Percentiles rank a stretch among this genome's conserved stretches.
Evolutionary conservation across 2,888 invertebrate genomes (phyloP).

Genomic region (Daptonema setosum): DNA sequence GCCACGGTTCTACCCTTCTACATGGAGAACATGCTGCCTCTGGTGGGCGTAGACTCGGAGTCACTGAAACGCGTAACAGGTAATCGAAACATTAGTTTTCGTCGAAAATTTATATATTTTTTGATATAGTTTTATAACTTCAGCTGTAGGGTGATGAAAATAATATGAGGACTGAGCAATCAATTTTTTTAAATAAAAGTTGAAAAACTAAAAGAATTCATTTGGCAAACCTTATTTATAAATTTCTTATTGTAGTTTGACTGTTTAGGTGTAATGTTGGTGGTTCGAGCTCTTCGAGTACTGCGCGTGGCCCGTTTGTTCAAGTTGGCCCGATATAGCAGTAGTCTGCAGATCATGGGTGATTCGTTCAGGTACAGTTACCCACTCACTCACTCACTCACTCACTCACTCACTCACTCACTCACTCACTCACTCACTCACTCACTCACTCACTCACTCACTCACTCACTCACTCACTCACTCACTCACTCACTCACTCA

Average conservation of each 20-base stretch:
- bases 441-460: too few species aligned
- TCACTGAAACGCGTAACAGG: not conserved
- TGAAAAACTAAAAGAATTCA: too few species aligned
- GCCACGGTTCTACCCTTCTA: slow-evolving; percentile 16
- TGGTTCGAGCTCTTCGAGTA: slow-evolving; percentile 22
- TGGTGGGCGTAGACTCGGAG: slow-evolving; percentile 11
- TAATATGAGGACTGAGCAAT: too few species aligned
- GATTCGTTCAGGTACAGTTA: slow-evolving; percentile 10
- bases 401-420: too few species aligned
- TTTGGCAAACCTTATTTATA: too few species aligned
- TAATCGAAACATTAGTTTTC: not conserved
- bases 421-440: too few species aligned
- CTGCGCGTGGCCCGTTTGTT: slow-evolving; percentile 24
- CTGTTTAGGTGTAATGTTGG: slow-evolving; percentile 21
- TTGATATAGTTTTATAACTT: not conserved
- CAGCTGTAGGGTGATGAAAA: not conserved
- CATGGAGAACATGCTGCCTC: slow-evolving; percentile 12
- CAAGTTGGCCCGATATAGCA: slow-evolving; percentile 23
- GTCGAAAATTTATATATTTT: not conserved
- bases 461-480: too few species aligned
- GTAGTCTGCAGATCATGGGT: slow-evolving; percentile 23
- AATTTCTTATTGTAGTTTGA: not conserved
- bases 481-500: too few species aligned
- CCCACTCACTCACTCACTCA: too few species aligned
- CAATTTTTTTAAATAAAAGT: too few species aligned